Conservation (phyloP, 1,140 invertebrate genomes). For the Drosophila eugracilis region DNA sequence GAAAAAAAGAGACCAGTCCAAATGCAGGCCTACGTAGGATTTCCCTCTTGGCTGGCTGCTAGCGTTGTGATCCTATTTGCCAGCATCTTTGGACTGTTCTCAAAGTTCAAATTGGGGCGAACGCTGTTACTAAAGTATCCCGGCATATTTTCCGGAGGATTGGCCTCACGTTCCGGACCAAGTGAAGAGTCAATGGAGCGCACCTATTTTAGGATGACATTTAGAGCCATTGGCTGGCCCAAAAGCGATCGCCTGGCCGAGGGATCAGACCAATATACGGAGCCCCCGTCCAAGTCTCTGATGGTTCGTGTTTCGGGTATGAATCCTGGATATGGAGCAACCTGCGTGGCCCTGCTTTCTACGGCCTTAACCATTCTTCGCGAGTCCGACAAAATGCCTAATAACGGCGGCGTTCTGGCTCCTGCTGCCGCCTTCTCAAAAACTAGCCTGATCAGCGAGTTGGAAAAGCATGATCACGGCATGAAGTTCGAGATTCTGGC, state of each 20-base stretch:
- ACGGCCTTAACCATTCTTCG: constrained; percentile 91
- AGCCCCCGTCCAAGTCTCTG: constrained; percentile 88
- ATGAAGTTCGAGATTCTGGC: constrained; percentile 83
- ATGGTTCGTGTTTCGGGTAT: constrained; percentile 87
- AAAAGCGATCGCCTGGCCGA: constrained; percentile 88
- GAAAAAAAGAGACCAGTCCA: constrained; percentile 90
- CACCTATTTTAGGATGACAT: constrained; percentile 88
- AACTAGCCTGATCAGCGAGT: constrained; percentile 78
- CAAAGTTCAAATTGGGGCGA: constrained; percentile 88
- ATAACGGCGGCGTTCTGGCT: constrained; percentile 86
- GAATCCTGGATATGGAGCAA: constrained; percentile 95
- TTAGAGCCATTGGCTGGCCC: constrained; percentile 92
- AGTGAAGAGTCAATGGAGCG: constrained; percentile 87
- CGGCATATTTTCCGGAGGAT: constrained; percentile 89
- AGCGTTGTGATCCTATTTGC: constrained; percentile 86
- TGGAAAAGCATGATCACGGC: constrained; percentile 83
- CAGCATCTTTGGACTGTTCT: constrained; percentile 88
- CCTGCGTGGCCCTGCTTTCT: constrained; percentile 89
- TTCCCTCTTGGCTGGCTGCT: constrained; percentile 80
- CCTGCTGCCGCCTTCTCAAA: constrained; percentile 82
- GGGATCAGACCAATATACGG: constrained; percentile 87
- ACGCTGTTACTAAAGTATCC: constrained; percentile 90
- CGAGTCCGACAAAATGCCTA: constrained; percentile 91
- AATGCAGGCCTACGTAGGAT: constrained; percentile 88
- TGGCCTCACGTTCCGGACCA: constrained; percentile 89